These are phyloP conservation scores for Mus spicilegus DNA, from an alignment of 2,113 vertebrate genomes.

Conservation along the genomic window DNA sequence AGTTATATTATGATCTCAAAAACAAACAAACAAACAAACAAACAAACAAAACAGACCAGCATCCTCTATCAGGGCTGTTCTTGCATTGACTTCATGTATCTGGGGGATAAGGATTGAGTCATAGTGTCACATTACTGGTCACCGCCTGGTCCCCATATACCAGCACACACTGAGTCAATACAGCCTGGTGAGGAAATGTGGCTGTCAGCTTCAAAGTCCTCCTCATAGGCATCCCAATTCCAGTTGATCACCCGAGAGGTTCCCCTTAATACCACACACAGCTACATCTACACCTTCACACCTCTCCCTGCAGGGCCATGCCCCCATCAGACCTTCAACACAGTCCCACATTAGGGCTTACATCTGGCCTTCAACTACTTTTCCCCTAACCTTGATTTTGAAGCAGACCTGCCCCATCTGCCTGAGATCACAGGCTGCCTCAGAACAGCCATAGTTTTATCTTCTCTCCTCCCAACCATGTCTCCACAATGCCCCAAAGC, in stretches of 20 bases:
- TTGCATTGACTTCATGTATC: rapidly evolving
- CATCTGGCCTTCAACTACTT: neutral
- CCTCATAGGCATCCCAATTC: neutral
- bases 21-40: neutral
- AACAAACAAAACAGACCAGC: neutral
- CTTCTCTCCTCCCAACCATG: neutral
- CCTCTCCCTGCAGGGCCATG: rapidly evolving
- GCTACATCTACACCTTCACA: rapidly evolving
- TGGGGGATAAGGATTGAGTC: neutral
- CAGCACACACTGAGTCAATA: neutral
- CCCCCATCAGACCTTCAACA: neutral
- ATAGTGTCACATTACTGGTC: neutral
- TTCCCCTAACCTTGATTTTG: neutral
- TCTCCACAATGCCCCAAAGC: rapidly evolving
- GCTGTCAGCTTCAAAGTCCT: rapidly evolving
- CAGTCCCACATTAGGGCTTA: neutral
- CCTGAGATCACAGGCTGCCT: neutral
- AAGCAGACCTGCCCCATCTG: neutral
- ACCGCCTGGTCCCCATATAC: rapidly evolving
- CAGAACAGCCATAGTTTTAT: neutral
- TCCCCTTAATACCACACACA: rapidly evolving
- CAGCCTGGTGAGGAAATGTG: neutral
- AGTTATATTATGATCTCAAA: neutral
- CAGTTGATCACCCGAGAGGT: no score
- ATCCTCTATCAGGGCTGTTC: neutral